Evolutionary conservation across 2,113 vertebrate species (phyloP).

Genomic region (Epinephelus lanceolatus): DNA sequence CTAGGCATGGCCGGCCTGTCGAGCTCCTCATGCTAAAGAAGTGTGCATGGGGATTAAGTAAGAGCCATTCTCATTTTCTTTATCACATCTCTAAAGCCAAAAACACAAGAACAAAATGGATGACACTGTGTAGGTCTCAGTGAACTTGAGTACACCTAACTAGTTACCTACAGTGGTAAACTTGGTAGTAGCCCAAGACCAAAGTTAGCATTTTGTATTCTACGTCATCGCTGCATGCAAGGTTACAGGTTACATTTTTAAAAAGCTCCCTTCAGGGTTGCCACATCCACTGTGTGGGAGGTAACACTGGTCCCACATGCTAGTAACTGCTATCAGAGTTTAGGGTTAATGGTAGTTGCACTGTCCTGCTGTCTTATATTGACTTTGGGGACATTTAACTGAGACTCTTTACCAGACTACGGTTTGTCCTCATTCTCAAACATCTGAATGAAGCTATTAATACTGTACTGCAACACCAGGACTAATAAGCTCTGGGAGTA

Average conservation of each 20-base stretch:
- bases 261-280: not conserved
- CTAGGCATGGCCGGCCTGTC: not conserved
- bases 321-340: not conserved
- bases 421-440: no score
- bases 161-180: not conserved
- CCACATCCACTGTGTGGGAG: not conserved
- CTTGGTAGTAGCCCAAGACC: not conserved
- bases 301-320: not conserved
- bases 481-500: no score
- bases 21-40: not conserved
- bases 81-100: not conserved
- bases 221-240: not conserved
- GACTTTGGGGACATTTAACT: no score
- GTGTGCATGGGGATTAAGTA: not conserved
- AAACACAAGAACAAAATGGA: not conserved
- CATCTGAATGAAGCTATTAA: no score
- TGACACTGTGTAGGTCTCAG: not conserved
- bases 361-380: no score
- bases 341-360: no score
- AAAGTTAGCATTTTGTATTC: not conserved
- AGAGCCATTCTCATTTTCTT: not conserved
- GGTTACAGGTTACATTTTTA: not conserved
- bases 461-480: no score
- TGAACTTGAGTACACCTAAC: not conserved
- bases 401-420: no score